Conservation (phyloP, 2,797 vertebrate species). For the Gymnocypris eckloni region DNA sequence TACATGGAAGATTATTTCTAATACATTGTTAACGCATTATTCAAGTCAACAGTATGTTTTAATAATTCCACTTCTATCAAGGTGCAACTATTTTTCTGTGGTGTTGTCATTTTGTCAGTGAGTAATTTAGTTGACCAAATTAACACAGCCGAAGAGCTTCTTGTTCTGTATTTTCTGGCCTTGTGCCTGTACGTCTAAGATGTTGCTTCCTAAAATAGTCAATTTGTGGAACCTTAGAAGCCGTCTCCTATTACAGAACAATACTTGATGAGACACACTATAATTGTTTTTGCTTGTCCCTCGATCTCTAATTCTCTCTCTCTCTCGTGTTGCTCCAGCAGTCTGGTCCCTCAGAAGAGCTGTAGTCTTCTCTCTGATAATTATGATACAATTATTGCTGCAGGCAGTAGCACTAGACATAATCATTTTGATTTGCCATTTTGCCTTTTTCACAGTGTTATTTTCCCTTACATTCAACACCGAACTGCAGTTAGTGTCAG, state of each 20-base stretch:
- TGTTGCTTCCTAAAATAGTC: constrained; percentile 44
- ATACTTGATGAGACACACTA: constrained; percentile 46
- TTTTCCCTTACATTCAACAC: constrained; percentile 35
- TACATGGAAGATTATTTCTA: too few relatives aligned
- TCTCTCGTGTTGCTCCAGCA: constrained; percentile 34
- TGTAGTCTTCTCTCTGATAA: constrained; percentile 40
- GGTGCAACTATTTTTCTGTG: not conserved
- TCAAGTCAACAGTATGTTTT: not conserved
- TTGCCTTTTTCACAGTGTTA: constrained; percentile 50
- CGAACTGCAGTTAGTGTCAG: not conserved
- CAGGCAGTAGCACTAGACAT: constrained; percentile 42
- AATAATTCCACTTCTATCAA: not conserved
- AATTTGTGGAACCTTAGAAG: constrained; percentile 38
- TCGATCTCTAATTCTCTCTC: not conserved
- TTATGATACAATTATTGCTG: constrained; percentile 57
- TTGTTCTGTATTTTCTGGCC: constrained; percentile 5
- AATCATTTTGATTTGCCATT: constrained; percentile 47
- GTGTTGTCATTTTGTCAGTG: not conserved
- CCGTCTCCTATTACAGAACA: constrained; percentile 35
- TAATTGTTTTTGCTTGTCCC: constrained; percentile 29
- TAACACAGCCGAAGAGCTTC: constrained; percentile 12
- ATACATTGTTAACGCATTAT: not conserved
- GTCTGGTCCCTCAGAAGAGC: constrained; percentile 27
- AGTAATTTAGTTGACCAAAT: not conserved
- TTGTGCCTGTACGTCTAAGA: not conserved